A percentile compares a stretch with the other conserved stretches of the same genome.
phyloP scores from a whole-genome alignment of 2,888 invertebrate genomes.

The Mythimna vitellina region DNA sequence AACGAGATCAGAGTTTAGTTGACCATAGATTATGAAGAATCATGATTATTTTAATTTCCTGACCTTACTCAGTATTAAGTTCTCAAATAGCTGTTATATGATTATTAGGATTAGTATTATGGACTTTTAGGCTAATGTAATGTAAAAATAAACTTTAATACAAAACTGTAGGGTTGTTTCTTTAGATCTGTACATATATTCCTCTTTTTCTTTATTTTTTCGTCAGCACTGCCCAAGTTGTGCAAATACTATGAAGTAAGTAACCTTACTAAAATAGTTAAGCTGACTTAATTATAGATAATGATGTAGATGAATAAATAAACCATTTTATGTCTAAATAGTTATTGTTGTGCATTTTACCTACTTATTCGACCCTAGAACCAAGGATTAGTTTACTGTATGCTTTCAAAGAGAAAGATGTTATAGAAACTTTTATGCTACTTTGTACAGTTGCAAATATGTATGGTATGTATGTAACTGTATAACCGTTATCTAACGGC shows the following conservation, averaged over 20 bases:
- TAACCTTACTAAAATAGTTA: conserved; percentile 49
- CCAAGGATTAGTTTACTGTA: conserved; percentile 9
- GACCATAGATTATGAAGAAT: conserved; percentile 76
- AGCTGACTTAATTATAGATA: conserved; percentile 56
- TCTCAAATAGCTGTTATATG: conserved; percentile 85
- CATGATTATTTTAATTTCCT: conserved; percentile 79
- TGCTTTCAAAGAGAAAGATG: conserved; percentile 10
- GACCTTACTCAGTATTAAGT: conserved; percentile 89
- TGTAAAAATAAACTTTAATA: conserved; percentile 87
- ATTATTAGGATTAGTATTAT: conserved; percentile 81
- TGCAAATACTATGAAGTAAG: conserved; percentile 52
- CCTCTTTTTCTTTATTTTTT: conserved; percentile 72
- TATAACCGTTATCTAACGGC: conserved; percentile 36
- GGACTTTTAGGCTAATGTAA: conserved; percentile 83
- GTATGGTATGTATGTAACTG: conserved; percentile 27
- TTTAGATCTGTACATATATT: conserved; percentile 88
- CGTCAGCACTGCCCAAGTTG: conserved; percentile 50
- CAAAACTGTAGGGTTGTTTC: conserved; percentile 88
- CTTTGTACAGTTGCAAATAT: conserved; percentile 23
- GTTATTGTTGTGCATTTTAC: conserved; percentile 53
- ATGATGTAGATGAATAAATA: conserved; percentile 52
- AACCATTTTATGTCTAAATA: conserved; percentile 44
- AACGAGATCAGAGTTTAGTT: conserved; percentile 77
- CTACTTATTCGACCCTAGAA: conserved; percentile 56
- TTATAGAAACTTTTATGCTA: conserved; percentile 8